Evolutionary conservation across 2,113 vertebrate genomes (phyloP).

Genomic region (Alethe diademata): DNA sequence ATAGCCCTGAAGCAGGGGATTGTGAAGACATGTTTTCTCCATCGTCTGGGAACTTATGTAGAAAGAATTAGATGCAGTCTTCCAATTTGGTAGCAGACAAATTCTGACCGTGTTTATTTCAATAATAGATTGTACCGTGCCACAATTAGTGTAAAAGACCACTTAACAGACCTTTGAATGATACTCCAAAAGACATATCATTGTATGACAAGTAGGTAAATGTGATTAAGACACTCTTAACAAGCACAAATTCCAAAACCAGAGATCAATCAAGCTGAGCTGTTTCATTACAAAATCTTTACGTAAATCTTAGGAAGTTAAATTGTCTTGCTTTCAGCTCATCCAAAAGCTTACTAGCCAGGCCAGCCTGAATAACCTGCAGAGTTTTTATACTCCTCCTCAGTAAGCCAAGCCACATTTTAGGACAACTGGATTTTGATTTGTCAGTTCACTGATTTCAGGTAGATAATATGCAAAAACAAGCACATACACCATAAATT

Average conservation of each 20-base stretch:
- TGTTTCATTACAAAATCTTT: background rate
- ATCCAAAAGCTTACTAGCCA: background rate
- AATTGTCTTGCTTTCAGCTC: background rate
- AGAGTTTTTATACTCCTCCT: background rate
- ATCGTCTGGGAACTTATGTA: background rate
- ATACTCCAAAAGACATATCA: background rate
- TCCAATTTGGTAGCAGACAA: background rate
- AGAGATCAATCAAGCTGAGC: background rate
- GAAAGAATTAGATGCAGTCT: background rate
- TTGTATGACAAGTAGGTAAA: background rate
- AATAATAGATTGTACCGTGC: background rate
- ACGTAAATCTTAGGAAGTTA: background rate
- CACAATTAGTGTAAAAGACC: background rate
- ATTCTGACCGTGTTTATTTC: background rate
- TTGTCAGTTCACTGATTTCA: background rate
- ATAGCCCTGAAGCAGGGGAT: rapidly evolving
- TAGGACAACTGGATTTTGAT: background rate
- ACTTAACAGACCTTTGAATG: background rate
- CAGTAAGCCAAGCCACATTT: background rate
- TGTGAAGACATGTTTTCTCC: background rate
- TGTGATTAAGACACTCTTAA: background rate
- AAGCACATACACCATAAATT: background rate
- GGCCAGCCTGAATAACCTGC: background rate
- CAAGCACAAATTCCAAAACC: background rate
- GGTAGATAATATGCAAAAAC: background rate